Percentiles rank a stretch among this genome's conserved stretches.
Evolutionary conservation across 2,888 invertebrate genomes (phyloP).

Genomic region (Meiosimyza decipiens): DNA sequence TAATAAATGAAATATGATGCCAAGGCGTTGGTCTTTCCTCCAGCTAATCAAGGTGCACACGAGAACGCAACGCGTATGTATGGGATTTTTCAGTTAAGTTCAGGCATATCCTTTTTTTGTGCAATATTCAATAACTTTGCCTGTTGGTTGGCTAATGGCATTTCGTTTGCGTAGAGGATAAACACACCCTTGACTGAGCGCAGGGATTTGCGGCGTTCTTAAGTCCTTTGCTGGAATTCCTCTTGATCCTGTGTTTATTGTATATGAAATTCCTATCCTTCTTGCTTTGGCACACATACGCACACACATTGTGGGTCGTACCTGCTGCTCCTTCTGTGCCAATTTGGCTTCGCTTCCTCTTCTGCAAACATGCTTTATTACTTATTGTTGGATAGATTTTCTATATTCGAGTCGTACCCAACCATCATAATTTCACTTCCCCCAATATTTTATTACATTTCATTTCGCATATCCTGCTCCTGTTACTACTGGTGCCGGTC

Average conservation of each 20-base stretch:
- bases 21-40: neutral
- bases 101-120: conserved; percentile 4
- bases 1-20: conserved; percentile 35
- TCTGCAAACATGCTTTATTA: conserved; percentile 12
- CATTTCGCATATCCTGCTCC: conserved; percentile 13
- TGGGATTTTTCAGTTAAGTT: conserved; percentile 1
- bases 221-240: conserved; percentile 28
- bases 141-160: neutral
- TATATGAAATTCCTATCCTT: neutral
- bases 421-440: conserved; percentile 16
- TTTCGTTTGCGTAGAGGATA: neutral
- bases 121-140: conserved; percentile 22
- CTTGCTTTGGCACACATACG: neutral
- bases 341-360: too few relatives aligned
- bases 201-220: neutral
- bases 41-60: conserved; percentile 11
- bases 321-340: too few relatives aligned
- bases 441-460: conserved; percentile 1
- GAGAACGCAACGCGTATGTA: neutral
- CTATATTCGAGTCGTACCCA: conserved; percentile 4
- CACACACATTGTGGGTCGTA: neutral
- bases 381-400: conserved; percentile 14
- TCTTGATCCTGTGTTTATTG: conserved; percentile 21
- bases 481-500: neutral
- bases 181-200: neutral